Conservation (phyloP, 2,113 vertebrate genomes). For the Scomber scombrus region DNA sequence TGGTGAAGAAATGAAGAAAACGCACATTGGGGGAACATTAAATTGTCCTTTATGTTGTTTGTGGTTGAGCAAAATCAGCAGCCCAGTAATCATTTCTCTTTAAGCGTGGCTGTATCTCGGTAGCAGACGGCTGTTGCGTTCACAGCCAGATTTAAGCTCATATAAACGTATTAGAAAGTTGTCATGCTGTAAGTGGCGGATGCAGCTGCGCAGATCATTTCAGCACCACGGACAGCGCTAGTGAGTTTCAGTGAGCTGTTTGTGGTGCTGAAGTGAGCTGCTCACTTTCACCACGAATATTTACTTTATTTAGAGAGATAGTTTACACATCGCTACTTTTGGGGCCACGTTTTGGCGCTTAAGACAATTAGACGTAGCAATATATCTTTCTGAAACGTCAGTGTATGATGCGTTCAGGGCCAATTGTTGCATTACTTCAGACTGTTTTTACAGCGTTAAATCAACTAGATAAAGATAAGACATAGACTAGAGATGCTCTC, state of each 20-base stretch:
- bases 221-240: slow-evolving; percentile 47
- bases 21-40: no score
- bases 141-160: no score
- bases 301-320: background rate
- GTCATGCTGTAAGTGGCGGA: no score
- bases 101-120: background rate
- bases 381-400: background rate
- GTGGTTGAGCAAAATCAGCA: no score
- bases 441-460: background rate
- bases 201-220: background rate
- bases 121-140: no score
- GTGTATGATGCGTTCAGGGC: background rate
- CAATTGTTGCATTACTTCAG: background rate
- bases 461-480: background rate
- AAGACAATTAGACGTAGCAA: no score
- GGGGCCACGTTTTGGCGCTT: background rate
- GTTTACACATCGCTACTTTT: background rate
- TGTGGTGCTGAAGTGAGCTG: slow-evolving; percentile 26
- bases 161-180: no score
- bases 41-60: no score
- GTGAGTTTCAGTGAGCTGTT: slow-evolving; percentile 24
- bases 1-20: background rate
- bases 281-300: background rate
- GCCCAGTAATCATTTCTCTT: no score
- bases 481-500: slow-evolving; percentile 9